These are phyloP conservation scores for Gisinianus flammeolus DNA, from an alignment of 2,888 invertebrate species.

Conservation along the genomic window DNA sequence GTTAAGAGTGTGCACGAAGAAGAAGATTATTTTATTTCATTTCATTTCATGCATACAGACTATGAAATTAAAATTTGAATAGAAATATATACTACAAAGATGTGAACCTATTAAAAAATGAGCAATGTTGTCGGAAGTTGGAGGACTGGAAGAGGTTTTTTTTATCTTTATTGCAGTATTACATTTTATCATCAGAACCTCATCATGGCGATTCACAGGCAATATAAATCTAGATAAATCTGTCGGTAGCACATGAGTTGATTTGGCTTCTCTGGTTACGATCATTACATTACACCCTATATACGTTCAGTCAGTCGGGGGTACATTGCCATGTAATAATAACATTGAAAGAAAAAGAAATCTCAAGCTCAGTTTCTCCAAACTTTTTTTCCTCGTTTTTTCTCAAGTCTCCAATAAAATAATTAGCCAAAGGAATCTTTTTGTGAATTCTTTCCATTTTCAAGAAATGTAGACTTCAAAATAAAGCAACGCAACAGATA, in stretches of 20 bases:
- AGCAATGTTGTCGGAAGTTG: too few species aligned
- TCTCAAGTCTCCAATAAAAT: too few species aligned
- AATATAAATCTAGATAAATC: background rate
- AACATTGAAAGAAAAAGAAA: background rate
- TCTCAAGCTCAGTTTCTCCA: too few species aligned
- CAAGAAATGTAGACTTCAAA: background rate
- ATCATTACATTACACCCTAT: background rate
- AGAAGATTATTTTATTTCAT: too few species aligned
- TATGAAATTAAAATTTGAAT: too few species aligned
- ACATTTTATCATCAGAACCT: conserved; percentile 10
- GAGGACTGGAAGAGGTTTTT: background rate
- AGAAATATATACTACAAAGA: too few species aligned
- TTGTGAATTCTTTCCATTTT: too few species aligned
- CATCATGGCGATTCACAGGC: background rate
- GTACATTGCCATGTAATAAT: background rate
- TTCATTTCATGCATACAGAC: too few species aligned
- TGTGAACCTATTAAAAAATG: background rate
- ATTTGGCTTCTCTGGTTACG: background rate
- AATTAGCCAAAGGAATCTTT: background rate
- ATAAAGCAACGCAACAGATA: background rate
- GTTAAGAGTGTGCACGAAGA: too few species aligned
- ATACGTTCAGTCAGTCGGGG: background rate
- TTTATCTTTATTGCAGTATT: conserved; percentile 11
- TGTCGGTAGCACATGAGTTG: background rate
- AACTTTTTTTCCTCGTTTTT: too few species aligned